Percentiles rank a stretch among this genome's conserved stretches.
phyloP scores from a whole-genome alignment of 2,113 vertebrate species.

The Cervus canadensis region DNA sequence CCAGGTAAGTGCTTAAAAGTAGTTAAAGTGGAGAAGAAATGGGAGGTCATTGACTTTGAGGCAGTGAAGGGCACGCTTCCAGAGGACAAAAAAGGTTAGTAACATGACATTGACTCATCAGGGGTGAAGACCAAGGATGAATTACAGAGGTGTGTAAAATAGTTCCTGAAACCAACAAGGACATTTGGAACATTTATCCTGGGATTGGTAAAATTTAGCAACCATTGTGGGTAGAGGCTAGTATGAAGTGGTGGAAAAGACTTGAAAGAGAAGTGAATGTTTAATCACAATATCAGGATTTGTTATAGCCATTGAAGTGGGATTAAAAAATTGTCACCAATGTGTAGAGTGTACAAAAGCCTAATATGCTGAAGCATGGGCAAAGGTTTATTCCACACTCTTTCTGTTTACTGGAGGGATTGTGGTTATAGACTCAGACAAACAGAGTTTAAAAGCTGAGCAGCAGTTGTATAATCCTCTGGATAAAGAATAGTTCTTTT shows the following conservation, averaged over 20 bases:
- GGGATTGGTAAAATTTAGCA: not conserved
- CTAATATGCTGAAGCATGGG: not conserved
- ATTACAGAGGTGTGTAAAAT: not conserved
- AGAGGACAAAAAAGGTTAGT: not conserved
- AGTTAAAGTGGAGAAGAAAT: not conserved
- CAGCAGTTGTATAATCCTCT: not conserved
- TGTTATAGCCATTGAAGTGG: not conserved
- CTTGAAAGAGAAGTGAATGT: not conserved
- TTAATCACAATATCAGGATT: not conserved
- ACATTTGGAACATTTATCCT: not conserved
- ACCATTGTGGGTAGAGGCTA: not conserved
- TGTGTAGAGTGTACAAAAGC: not conserved
- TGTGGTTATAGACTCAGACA: not conserved
- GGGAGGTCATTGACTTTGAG: not conserved
- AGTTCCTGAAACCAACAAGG: not conserved
- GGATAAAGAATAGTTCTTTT: not conserved
- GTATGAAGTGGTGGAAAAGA: not conserved
- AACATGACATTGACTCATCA: not conserved
- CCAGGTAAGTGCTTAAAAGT: not conserved
- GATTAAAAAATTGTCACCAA: not conserved
- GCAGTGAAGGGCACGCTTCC: not conserved
- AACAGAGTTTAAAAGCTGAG: not conserved
- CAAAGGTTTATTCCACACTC: not conserved
- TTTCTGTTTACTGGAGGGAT: not conserved
- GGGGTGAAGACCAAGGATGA: not conserved